Base-by-base conservation (phyloP, 2,113 vertebrate genomes). In the Copsychus sechellarum region DNA sequence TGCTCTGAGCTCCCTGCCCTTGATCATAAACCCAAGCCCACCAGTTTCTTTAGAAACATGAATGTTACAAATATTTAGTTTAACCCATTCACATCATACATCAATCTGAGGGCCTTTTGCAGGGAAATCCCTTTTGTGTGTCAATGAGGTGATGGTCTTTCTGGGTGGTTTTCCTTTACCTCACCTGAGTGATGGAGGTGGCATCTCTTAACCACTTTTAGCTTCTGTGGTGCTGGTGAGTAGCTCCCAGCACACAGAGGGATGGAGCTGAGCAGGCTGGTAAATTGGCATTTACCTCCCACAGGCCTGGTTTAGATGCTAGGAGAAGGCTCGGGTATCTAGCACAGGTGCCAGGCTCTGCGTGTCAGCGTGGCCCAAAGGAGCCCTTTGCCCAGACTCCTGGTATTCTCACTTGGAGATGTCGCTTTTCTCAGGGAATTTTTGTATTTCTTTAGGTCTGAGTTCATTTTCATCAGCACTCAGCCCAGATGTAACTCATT, bases 401-500 rank as follows among this genome's bases (percentile, higher is more conserved):
- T 33, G 48, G 5, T 3, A 0, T 43, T 82, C 54, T 64, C 42
- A 4, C 24, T 62, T 71, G 9, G 36, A 40, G 2, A 8, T n/a
- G 10, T 47, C 6, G 3, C 25, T 13, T 90, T 70, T 71, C 34
- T 34, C 20, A 4, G 19, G 38, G 25, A 45, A 14, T 45, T 70
- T 21, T 40, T 51, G 25, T 19, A 3, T 56, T 64, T 43, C 16
- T 61, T 61, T 12, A 28, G 36, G 8, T 31, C 14, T 51, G 31
- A 42, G 48, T 33, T 23, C 33, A 0, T 88, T 76, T 76, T 64
- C 57, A 19, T 53, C 23, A 9, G 3, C 4, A 0, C 4, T 71
- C 5, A 1, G 7, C 45, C 43, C 31, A 20, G 31, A 18, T 34
- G 12, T 51, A n/a, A 5, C 5, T 61, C 2, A 0, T 38, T 80